Percentiles rank a stretch among this genome's conserved stretches.
Evolutionary conservation across 23 tunicate genomes (phyloP).

Genomic region (Trididemnum miniatum): DNA sequence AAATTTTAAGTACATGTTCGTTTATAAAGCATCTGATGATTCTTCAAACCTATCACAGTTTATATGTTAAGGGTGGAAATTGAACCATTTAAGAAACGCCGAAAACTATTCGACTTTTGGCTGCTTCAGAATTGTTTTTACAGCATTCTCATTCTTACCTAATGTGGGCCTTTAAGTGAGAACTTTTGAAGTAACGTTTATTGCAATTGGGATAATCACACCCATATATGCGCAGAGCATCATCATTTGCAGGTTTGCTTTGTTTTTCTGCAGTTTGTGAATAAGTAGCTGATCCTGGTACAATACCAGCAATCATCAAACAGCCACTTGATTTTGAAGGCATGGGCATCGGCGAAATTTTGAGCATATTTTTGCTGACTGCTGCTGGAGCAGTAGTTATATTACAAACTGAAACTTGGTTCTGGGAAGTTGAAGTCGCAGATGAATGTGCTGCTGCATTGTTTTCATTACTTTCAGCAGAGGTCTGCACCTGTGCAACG

Average conservation of each 20-base stretch:
- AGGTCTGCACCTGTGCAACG: slow-evolving; percentile 59
- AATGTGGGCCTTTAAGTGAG: slow-evolving; percentile 92
- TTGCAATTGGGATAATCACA: slow-evolving; percentile 75
- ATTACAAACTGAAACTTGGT: background rate
- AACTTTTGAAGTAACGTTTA: slow-evolving; percentile 87
- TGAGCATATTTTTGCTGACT: slow-evolving; percentile 50
- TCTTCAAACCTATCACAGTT: too few relatives aligned
- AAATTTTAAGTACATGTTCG: too few relatives aligned
- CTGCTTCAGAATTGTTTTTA: too few relatives aligned
- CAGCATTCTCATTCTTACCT: slow-evolving; percentile 35
- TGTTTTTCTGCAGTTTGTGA: background rate
- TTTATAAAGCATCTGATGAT: too few relatives aligned
- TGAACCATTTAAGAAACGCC: too few relatives aligned
- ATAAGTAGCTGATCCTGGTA: slow-evolving; percentile 20
- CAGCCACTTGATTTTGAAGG: slow-evolving; percentile 66
- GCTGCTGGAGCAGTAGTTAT: background rate
- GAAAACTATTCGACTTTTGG: too few relatives aligned
- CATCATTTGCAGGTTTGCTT: slow-evolving; percentile 22
- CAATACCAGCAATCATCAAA: slow-evolving; percentile 85
- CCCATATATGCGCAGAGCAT: slow-evolving; percentile 67
- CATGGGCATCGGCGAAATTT: slow-evolving; percentile 68
- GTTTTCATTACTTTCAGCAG: background rate
- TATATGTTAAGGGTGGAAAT: too few relatives aligned
- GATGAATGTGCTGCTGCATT: background rate
- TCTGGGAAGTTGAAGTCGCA: background rate